phyloP scores from a whole-genome alignment of 2,797 vertebrate species.

The Bryconaethiops microstoma region DNA sequence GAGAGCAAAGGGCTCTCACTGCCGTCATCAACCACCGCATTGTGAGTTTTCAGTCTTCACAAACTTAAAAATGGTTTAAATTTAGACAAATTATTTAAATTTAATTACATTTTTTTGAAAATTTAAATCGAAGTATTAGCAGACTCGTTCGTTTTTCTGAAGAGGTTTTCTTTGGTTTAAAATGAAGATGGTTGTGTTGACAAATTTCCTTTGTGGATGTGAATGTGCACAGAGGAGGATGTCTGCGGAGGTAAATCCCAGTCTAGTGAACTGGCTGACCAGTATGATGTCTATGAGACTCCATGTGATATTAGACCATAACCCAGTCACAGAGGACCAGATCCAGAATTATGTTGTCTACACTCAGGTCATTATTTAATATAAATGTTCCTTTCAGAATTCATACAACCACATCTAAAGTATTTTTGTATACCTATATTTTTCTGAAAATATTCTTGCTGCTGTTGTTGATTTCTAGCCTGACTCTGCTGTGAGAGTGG shows the following conservation, averaged over 20 bases:
- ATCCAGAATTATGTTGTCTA: constrained; percentile 83
- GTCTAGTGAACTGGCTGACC: constrained; percentile 92
- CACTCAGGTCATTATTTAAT: constrained; percentile 59
- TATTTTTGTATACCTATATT: not conserved
- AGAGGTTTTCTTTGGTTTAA: not conserved
- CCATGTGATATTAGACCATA: constrained; percentile 89
- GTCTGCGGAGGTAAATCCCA: constrained; percentile 90
- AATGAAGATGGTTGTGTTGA: not conserved
- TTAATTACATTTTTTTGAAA: too few species aligned
- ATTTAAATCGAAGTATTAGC: not conserved
- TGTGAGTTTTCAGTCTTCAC: constrained; percentile 73
- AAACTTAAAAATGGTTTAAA: too few species aligned
- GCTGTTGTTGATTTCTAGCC: constrained; percentile 50
- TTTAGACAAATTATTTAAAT: not conserved
- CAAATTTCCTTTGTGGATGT: not conserved
- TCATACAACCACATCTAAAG: not conserved
- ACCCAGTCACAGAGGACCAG: constrained; percentile 86
- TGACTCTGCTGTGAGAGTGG: constrained; percentile 49
- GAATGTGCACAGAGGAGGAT: constrained; percentile 81
- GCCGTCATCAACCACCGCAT: constrained; percentile 92
- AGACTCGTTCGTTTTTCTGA: not conserved
- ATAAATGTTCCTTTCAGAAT: not conserved
- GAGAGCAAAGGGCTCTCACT: constrained; percentile 88
- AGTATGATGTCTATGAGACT: constrained; percentile 93
- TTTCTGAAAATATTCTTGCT: constrained; percentile 3